These are phyloP conservation scores for Andrena minutula DNA, from an alignment of 2,888 invertebrate genomes.

Conservation along the genomic window DNA sequence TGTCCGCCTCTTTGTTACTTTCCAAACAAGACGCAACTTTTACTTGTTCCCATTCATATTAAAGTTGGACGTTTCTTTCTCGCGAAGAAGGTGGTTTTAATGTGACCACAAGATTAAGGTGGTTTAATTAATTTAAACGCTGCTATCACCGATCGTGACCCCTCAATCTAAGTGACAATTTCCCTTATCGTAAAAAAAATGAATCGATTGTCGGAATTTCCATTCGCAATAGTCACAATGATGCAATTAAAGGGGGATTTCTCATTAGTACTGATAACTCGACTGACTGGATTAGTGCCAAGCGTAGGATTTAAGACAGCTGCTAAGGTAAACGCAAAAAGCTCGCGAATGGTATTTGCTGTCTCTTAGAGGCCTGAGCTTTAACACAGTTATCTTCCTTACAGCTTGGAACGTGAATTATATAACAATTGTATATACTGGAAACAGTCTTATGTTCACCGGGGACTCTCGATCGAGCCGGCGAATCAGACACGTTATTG, in stretches of 20 bases:
- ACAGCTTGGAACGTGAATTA: conserved; percentile 26
- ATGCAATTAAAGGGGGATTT: conserved; percentile 45
- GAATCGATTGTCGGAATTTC: background rate
- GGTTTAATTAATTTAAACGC: background rate
- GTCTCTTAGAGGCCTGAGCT: background rate
- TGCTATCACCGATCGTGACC: background rate
- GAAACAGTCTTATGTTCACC: background rate
- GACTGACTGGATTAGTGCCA: conserved; percentile 57
- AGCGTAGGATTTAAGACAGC: conserved; percentile 46
- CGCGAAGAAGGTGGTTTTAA: background rate
- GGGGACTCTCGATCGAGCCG: conserved; percentile 7
- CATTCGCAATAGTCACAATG: background rate
- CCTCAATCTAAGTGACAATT: too few relatives aligned
- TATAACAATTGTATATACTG: conserved; percentile 10
- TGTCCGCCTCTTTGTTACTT: conserved; percentile 19
- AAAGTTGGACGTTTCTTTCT: background rate
- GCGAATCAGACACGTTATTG: conserved; percentile 30
- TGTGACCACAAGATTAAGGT: too few relatives aligned
- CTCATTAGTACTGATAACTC: conserved; percentile 54
- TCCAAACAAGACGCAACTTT: conserved; percentile 14
- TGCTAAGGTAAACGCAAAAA: conserved; percentile 37
- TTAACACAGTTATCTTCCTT: conserved; percentile 5
- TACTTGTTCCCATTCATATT: conserved; percentile 17
- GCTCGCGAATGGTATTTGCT: conserved; percentile 11
- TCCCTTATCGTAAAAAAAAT: background rate